These are phyloP conservation scores for Bos indicus DNA, from an alignment of 2,113 vertebrate species.

Conservation along the genomic window DNA sequence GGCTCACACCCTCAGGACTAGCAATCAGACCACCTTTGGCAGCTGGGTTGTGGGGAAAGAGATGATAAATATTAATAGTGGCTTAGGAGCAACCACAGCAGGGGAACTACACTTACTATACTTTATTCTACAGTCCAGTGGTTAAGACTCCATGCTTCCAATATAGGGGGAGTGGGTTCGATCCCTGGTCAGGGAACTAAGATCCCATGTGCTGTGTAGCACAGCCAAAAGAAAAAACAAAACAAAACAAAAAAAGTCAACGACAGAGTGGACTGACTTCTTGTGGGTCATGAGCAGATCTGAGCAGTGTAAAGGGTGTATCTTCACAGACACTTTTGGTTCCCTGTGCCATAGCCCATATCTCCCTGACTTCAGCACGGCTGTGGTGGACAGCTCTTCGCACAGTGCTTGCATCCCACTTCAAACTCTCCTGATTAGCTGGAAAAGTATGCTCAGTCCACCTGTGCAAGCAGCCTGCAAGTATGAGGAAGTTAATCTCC, in stretches of 20 bases:
- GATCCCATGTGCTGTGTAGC: background rate
- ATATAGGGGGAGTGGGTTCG: background rate
- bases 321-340: no score
- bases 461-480: background rate
- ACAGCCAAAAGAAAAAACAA: background rate
- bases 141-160: background rate
- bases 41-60: background rate
- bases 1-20: background rate
- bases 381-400: rapidly evolving
- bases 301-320: background rate
- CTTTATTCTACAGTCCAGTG: background rate
- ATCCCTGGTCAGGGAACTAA: background rate
- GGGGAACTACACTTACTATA: background rate
- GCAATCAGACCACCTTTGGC: background rate
- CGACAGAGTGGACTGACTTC: background rate
- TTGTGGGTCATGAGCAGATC: background rate
- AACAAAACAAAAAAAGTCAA: background rate
- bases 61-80: background rate
- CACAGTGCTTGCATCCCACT: background rate
- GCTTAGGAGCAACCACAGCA: background rate
- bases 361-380: background rate
- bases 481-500: background rate
- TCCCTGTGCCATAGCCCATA: background rate
- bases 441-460: background rate
- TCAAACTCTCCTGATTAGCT: background rate